phyloP scores from a whole-genome alignment of 2,888 invertebrate genomes.

The Galerucella nymphaeae region DNA sequence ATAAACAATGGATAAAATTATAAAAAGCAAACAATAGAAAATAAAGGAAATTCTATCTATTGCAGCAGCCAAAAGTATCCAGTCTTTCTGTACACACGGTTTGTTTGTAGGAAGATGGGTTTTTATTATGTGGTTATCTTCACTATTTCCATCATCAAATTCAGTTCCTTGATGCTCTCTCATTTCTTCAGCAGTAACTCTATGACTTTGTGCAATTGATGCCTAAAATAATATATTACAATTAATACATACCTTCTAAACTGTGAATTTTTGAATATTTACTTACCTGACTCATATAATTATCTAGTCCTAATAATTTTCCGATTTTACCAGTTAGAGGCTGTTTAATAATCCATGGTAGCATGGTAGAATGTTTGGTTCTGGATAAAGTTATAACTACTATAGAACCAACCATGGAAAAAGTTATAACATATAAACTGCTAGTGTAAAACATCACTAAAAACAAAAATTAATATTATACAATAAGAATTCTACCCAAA shows the following conservation, averaged over 20 bases:
- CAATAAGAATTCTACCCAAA: not conserved
- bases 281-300: conserved; percentile 63
- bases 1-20: conserved; percentile 67
- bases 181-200: conserved; percentile 63
- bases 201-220: conserved; percentile 50
- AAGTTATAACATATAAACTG: conserved; percentile 67
- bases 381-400: conserved; percentile 68
- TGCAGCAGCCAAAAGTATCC: conserved; percentile 73
- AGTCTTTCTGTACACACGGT: conserved; percentile 68
- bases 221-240: conserved; percentile 43
- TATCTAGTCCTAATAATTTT: conserved; percentile 62
- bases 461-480: not conserved
- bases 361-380: conserved; percentile 63
- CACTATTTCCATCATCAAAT: conserved; percentile 61
- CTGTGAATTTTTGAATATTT: conserved; percentile 21
- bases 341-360: conserved; percentile 68
- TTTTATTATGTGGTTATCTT: conserved; percentile 63
- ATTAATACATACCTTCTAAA: not conserved
- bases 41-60: conserved; percentile 73
- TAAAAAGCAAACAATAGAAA: conserved; percentile 69
- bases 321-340: conserved; percentile 64
- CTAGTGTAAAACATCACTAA: conserved; percentile 70
- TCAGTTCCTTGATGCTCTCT: conserved; percentile 63
- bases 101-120: conserved; percentile 43
- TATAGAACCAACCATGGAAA: conserved; percentile 69